A percentile compares a stretch with the other conserved stretches of the same genome.
Evolutionary conservation across 2,888 invertebrate genomes (phyloP).

Genomic region (Eupithecia vulgata): DNA sequence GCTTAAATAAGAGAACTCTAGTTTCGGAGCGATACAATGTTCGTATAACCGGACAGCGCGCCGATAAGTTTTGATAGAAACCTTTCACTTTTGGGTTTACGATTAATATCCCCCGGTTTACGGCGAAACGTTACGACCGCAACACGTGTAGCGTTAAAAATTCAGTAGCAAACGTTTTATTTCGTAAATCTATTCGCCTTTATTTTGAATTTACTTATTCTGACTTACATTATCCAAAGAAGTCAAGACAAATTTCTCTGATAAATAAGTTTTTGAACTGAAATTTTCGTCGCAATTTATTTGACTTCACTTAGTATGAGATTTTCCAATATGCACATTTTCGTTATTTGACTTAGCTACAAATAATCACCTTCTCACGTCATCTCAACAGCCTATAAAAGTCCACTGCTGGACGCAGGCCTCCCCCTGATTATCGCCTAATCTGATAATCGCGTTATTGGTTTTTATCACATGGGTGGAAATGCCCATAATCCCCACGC

Average conservation of each 20-base stretch:
- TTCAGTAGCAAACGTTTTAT: conserved; percentile 31
- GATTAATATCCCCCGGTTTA: conserved; percentile 46
- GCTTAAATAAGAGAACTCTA: neutral
- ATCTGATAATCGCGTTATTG: too few species aligned
- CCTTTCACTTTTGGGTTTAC: conserved; percentile 49
- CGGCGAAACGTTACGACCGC: conserved; percentile 36
- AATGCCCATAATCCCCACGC: too few species aligned
- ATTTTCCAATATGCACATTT: neutral
- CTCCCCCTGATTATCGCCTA: too few species aligned
- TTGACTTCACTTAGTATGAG: neutral
- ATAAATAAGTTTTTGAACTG: neutral
- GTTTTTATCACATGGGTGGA: too few species aligned
- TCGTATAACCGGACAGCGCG: conserved; percentile 49
- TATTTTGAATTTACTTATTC: neutral
- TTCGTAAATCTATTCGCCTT: conserved; percentile 6
- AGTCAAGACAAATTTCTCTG: neutral
- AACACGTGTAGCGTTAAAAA: conserved; percentile 40
- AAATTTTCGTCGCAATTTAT: neutral
- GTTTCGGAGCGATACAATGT: neutral
- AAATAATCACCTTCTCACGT: neutral
- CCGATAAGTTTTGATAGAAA: conserved; percentile 55
- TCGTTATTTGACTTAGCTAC: neutral
- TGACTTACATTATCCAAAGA: neutral
- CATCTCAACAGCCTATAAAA: too few species aligned
- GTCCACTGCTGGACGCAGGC: too few species aligned